A percentile compares a stretch with the other conserved stretches of the same genome.
Conservation (phyloP, 2,113 vertebrate species). For the Oncorhynchus clarkii region DNA sequence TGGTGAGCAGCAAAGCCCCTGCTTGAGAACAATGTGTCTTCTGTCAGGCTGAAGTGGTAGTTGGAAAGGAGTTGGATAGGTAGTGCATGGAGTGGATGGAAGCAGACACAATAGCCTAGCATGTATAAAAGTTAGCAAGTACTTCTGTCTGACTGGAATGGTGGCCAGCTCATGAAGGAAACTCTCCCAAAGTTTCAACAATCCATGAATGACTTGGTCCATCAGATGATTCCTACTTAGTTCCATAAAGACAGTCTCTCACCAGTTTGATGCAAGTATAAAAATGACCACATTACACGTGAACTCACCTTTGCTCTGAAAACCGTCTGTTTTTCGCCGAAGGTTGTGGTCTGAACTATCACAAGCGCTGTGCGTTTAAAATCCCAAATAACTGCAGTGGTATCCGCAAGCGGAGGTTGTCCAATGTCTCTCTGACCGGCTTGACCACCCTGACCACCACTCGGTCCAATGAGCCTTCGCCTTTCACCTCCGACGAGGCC, state of each 20-base stretch:
- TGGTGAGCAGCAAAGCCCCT: no score
- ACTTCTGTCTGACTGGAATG: no score
- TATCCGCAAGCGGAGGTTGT: conserved; percentile 85
- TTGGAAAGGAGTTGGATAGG: no score
- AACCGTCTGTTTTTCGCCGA: not conserved
- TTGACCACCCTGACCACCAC: conserved; percentile 73
- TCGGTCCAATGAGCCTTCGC: conserved; percentile 81
- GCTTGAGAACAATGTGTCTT: no score
- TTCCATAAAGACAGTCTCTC: not conserved
- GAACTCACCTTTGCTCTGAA: not conserved
- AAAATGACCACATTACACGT: not conserved
- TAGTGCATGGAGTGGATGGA: no score
- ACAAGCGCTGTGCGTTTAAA: conserved; percentile 98
- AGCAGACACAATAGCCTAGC: no score
- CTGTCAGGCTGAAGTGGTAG: no score
- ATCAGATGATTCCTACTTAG: not conserved
- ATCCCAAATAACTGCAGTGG: conserved; percentile 98
- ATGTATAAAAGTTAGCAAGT: not conserved
- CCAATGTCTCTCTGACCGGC: conserved; percentile 90
- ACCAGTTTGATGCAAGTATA: not conserved
- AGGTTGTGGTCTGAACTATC: conserved; percentile 97
- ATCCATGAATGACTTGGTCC: not conserved
- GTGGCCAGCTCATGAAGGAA: not conserved
- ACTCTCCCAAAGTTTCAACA: not conserved
- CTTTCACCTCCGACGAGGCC: conserved; percentile 78